Evolutionary conservation across 2,888 invertebrate genomes (phyloP), one percentile per base, ranked within the genome.

Genomic region (Buathra laborator): DNA sequence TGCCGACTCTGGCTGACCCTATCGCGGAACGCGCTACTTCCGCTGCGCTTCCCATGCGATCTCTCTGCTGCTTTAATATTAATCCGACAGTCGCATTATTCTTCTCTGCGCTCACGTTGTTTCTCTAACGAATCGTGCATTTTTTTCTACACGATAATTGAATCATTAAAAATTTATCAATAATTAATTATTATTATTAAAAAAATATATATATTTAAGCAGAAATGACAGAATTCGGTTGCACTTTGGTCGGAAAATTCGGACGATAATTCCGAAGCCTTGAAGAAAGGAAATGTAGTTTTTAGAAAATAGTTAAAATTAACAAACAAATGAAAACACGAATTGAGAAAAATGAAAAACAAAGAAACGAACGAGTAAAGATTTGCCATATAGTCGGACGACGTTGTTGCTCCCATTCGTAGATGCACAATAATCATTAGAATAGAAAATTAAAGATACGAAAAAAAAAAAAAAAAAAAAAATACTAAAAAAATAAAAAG

Each of bases 351-450:
- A 44, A 24, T 24, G 24, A 24, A 7, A 48, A 48, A 59, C 62
- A 3, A 67, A 62, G 29, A 59, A 59, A 77, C 44, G 56, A 68
- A 37, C 70, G 80, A 51, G 37, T n/a, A 76, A 83, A 80, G n/a
- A 74, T 75, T 74, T 86, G 68, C 74, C 80, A 86, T 24, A 62
- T 85, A 79, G 87, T 83, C 80, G 83, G 86, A 87, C 89, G 89
- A 87, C 92, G 93, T 93, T 93, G 93, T 93, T 93, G 93, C 93
- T 93, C 93, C 93, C 93, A 93, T 92, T 90, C 85, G 92, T 93
- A 93, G 93, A 92, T 92, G 93, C 92, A 92, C 93, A 90, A 90
- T 90, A 37, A 91, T 90, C 86, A 88, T 90, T 90, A 90, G 91
- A 91, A 90, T 92, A 92, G 89, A 86, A 85, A 48, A n/a, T 29